Evolutionary conservation across 2,797 vertebrate species (phyloP).

Genomic region (Loriculus beryllinus): DNA sequence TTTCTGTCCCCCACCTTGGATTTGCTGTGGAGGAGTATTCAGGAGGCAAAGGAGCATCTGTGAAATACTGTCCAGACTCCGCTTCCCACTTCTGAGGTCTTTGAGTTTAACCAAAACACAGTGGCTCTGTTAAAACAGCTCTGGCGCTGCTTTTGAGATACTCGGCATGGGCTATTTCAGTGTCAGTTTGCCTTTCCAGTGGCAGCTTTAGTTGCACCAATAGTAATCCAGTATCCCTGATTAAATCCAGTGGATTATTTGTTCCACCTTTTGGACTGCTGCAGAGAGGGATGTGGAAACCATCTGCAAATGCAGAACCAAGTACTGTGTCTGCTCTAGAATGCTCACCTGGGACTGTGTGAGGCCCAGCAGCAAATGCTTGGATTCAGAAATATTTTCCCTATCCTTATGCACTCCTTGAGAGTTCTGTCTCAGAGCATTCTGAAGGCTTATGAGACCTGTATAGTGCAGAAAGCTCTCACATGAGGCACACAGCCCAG

Average conservation of each 20-base stretch:
- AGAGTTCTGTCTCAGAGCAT: not conserved
- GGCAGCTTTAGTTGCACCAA: not conserved
- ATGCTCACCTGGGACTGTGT: not conserved
- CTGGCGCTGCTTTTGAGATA: not conserved
- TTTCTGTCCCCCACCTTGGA: not conserved
- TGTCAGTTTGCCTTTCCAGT: not conserved
- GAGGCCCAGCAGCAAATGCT: not conserved
- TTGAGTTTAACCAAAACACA: not conserved
- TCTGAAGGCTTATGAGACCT: not conserved
- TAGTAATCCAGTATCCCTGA: not conserved
- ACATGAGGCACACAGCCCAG: accelerated
- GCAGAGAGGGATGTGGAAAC: not conserved
- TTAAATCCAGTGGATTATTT: not conserved
- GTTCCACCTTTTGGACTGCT: not conserved
- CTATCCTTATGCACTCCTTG: not conserved
- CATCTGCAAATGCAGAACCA: not conserved
- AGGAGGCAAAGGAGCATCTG: not conserved
- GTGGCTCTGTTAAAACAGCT: not conserved
- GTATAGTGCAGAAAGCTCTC: not conserved
- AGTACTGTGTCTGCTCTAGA: not conserved
- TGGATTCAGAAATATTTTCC: not conserved
- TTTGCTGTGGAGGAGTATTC: not conserved
- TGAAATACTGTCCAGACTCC: not conserved
- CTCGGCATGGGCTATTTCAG: not conserved
- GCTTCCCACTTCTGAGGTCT: not conserved